Evolutionary conservation across 92 coral and sea anemone genomes (phyloP).

Genomic region (Siderastrea siderea): DNA sequence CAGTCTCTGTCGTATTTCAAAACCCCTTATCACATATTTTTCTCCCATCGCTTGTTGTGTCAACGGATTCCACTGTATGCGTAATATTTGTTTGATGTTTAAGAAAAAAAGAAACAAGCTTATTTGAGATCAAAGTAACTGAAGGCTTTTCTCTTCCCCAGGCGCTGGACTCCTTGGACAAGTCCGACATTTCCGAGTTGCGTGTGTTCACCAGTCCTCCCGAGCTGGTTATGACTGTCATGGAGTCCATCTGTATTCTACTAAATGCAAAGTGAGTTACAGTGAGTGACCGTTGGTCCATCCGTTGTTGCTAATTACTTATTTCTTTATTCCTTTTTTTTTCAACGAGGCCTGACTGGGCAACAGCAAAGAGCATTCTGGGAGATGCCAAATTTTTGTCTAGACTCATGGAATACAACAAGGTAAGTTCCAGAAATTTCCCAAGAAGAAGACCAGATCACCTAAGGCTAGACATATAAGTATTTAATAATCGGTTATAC

Average conservation of each 20-base stretch:
- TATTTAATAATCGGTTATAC: no score
- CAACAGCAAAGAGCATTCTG: slow-evolving; percentile 88
- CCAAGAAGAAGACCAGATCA: background rate
- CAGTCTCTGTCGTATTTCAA: no score
- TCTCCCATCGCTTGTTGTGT: no score
- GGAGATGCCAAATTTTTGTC: slow-evolving; percentile 93
- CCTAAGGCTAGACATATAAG: no score
- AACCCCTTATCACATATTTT: no score
- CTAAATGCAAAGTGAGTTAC: slow-evolving; percentile 88
- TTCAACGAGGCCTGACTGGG: slow-evolving; percentile 93
- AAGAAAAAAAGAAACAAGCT: no score
- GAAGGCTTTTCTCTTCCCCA: background rate
- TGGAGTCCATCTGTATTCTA: slow-evolving; percentile 98
- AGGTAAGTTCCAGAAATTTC: slow-evolving; percentile 56
- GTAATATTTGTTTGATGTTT: no score
- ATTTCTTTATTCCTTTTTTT: background rate
- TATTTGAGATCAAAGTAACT: background rate
- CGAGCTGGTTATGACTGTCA: slow-evolving; percentile 99
- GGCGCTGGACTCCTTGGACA: slow-evolving; percentile 98
- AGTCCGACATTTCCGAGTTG: slow-evolving; percentile 97
- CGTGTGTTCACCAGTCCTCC: slow-evolving; percentile 99
- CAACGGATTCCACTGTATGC: no score
- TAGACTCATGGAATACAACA: slow-evolving; percentile 94
- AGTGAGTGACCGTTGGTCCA: background rate
- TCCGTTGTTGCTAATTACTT: background rate